Percentiles rank a stretch among this genome's conserved stretches.
Conservation (phyloP, 2,797 vertebrate genomes). For the Tokudaia muenninki region DNA sequence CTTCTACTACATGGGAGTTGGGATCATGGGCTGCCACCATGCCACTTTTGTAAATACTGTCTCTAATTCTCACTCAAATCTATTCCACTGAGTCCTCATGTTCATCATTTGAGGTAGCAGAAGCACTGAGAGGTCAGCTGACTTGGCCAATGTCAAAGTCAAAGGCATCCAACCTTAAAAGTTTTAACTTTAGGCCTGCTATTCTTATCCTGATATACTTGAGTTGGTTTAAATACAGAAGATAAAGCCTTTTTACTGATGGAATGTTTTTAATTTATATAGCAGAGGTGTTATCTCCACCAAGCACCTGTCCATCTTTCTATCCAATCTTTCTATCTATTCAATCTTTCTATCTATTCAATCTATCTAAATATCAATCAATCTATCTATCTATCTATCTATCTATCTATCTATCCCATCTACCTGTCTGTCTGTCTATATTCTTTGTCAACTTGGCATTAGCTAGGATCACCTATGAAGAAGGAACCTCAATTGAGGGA, state of each 20-base stretch:
- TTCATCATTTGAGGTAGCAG: not conserved
- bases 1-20: not conserved
- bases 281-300: not conserved
- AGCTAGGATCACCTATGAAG: not conserved
- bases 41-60: not conserved
- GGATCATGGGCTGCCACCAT: not conserved
- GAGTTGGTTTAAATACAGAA: not conserved
- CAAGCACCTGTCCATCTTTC: not conserved
- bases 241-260: not conserved
- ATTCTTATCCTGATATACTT: not conserved
- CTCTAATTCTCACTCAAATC: not conserved
- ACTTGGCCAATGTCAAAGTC: conserved; percentile 1
- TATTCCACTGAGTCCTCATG: too few species aligned
- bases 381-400: not conserved
- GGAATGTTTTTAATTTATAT: not conserved
- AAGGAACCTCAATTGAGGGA: not conserved
- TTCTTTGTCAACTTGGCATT: not conserved
- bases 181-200: not conserved
- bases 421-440: not conserved
- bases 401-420: not conserved
- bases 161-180: not conserved
- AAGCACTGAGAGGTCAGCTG: not conserved
- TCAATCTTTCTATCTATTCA: not conserved
- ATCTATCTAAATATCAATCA: too few species aligned
- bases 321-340: fast-evolving